A percentile compares a stretch with the other conserved stretches of the same genome.
These are phyloP conservation scores for Volucella zonaria DNA, from an alignment of 2,888 invertebrate genomes.

Conservation along the genomic window DNA sequence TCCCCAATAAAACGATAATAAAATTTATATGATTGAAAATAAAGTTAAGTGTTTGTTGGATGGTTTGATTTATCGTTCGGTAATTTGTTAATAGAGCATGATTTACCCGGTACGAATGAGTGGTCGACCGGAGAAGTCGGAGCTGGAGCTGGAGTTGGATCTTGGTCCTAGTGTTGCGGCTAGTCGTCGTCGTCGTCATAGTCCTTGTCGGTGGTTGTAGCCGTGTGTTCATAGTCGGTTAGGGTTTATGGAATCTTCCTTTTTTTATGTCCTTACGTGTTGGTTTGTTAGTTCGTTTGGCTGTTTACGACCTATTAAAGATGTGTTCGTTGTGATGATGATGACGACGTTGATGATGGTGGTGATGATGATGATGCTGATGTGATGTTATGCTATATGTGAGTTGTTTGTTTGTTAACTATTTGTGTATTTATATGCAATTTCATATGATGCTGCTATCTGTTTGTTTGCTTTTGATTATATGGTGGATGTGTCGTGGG, in stretches of 20 bases:
- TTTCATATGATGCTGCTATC: slow-evolving; percentile 47
- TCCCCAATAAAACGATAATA: slow-evolving; percentile 77
- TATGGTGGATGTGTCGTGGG: slow-evolving; percentile 23
- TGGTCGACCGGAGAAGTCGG: slow-evolving; percentile 15
- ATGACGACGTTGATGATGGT: slow-evolving; percentile 44
- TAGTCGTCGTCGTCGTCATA: slow-evolving; percentile 3
- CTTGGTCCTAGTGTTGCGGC: background rate
- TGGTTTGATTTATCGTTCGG: slow-evolving; percentile 77
- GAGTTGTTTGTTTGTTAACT: slow-evolving; percentile 68
- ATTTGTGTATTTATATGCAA: slow-evolving; percentile 71
- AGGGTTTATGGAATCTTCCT: slow-evolving; percentile 70
- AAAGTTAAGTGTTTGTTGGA: slow-evolving; percentile 77
- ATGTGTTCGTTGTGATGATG: slow-evolving; percentile 66
- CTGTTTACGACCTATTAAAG: slow-evolving; percentile 72
- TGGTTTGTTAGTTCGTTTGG: slow-evolving; percentile 67
- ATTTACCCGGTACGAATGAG: slow-evolving; percentile 75
- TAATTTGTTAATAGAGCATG: slow-evolving; percentile 78
- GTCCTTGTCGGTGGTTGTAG: no score
- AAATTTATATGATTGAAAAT: slow-evolving; percentile 78
- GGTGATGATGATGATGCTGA: slow-evolving; percentile 35
- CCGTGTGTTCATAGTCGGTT: slow-evolving; percentile 37
- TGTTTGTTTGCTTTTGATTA: slow-evolving; percentile 41
- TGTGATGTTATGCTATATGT: slow-evolving; percentile 56
- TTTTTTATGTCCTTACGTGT: slow-evolving; percentile 72
- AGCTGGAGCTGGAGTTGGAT: background rate